Evolutionary conservation across 2,888 invertebrate species (phyloP), one percentile per base, ranked within the genome.

Genomic region (Orthosia gothica): DNA sequence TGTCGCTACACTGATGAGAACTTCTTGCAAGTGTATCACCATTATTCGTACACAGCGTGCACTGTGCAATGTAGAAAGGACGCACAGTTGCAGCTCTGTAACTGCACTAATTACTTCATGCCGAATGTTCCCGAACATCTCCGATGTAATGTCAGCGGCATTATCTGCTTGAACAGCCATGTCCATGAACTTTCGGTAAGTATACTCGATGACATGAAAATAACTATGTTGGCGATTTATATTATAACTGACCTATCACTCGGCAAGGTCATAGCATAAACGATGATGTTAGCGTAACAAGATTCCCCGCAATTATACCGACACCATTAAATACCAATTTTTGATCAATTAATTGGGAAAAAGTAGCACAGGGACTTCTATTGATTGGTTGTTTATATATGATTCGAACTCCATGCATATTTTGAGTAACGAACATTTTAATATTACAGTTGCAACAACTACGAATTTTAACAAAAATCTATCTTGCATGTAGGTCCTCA

Each of bases 1-100:
- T 98, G 98, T 90, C 97, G 98, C 5, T 98, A 98, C 88, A 97
- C 97, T 0, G 97, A 98, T 81, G 98, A 98, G 92, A 96, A 97
- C 82, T 92, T 91, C 54, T 80, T 96, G 64, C 88, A 95, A 55
- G 97, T 98, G 0, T 97, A 98, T 89, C 94, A 94, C 0, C 96
- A 97, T 89, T 98, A 98, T 86, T 98, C 98, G 65, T 96, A 96
- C 83, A 97, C 97, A 50, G 98, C 98, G 0, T 98, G 98, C 88
- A 97, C 97, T 11, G 97, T 98, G 0, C 98, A 98, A 87, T 98
- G 98, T 86, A 97, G 98, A 67, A 98, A 97, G 91, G 96, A 97
- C 70, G 97, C 97, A 0, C 98, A 98, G 88, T 84, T 98, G 18
- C 91, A 94, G 57, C 91, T 97, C 12, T 98, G 98, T 89, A 97